phyloP scores from a whole-genome alignment of 2,888 invertebrate genomes.

The Brachylomia viminalis region DNA sequence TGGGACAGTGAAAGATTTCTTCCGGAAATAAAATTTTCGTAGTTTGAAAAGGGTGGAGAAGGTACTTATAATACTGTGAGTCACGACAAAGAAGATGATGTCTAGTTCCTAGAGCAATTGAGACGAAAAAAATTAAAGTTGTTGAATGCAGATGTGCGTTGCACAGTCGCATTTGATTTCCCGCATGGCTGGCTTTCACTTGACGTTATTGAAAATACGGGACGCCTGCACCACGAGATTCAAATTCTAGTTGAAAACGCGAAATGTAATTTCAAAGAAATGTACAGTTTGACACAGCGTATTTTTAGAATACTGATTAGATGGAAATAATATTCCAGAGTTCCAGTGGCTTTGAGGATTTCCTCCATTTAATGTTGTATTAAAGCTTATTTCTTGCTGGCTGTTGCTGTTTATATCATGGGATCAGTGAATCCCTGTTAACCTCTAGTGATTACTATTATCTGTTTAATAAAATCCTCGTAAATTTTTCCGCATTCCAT shows the following conservation, averaged over 20 bases:
- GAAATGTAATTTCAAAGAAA: constrained; percentile 19
- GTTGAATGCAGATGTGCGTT: constrained; percentile 37
- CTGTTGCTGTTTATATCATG: no score
- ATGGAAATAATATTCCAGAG: not conserved
- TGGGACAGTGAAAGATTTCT: constrained; percentile 8
- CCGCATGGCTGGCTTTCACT: constrained; percentile 56
- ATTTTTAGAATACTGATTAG: constrained; percentile 21
- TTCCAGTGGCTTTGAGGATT: not conserved
- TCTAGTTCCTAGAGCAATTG: constrained; percentile 17
- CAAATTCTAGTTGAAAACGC: constrained; percentile 34
- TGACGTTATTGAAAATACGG: constrained; percentile 53
- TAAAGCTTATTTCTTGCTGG: not conserved
- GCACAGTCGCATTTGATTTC: constrained; percentile 56
- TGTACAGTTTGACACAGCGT: constrained; percentile 13
- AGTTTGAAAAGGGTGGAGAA: not conserved
- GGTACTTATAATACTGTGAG: not conserved
- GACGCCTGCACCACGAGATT: constrained; percentile 22
- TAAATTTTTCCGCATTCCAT: constrained; percentile 7
- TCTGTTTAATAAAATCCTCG: not conserved
- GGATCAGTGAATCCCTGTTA: not conserved
- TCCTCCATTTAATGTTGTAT: not conserved
- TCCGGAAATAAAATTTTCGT: constrained; percentile 26
- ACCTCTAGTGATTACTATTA: not conserved
- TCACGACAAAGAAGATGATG: not conserved
- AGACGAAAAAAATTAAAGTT: constrained; percentile 23